Conservation (phyloP, 2,797 vertebrate genomes). For the Brotogeris chrysoptera region DNA sequence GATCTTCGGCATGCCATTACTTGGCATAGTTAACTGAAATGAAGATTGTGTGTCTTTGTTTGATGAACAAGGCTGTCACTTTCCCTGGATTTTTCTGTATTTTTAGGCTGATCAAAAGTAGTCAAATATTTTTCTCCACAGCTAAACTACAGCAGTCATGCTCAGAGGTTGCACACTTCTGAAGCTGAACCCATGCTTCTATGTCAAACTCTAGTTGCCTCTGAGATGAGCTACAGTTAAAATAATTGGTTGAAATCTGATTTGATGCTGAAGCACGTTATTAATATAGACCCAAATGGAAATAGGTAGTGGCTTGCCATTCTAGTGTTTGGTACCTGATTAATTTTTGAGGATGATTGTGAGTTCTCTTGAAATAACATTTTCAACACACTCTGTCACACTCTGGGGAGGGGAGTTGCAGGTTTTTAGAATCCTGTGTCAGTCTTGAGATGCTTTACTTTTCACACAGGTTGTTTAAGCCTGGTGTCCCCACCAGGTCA, state of each 20-base stretch:
- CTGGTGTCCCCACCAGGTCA: not conserved
- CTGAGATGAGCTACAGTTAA: not conserved
- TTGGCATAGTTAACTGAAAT: not conserved
- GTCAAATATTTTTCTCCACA: not conserved
- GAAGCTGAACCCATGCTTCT: not conserved
- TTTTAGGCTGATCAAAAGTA: constrained; percentile 7
- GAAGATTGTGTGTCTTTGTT: not conserved
- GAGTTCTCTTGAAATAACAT: not conserved
- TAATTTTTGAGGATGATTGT: not conserved
- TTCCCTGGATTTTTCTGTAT: not conserved
- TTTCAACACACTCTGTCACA: not conserved
- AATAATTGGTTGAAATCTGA: not conserved
- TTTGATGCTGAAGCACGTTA: not conserved
- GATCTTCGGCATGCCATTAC: constrained; percentile 35
- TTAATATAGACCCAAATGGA: not conserved
- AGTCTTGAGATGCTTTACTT: not conserved
- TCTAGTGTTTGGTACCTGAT: not conserved
- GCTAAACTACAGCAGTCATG: not conserved
- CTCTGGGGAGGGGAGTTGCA: not conserved
- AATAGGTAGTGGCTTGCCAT: not conserved
- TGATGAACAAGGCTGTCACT: constrained; percentile 31
- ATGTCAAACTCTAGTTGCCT: not conserved
- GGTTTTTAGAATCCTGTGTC: not conserved
- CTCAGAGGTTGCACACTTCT: not conserved
- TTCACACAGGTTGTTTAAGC: not conserved